Base-by-base conservation (phyloP, 2,888 invertebrate species). In the Drosophila greeni region DNA sequence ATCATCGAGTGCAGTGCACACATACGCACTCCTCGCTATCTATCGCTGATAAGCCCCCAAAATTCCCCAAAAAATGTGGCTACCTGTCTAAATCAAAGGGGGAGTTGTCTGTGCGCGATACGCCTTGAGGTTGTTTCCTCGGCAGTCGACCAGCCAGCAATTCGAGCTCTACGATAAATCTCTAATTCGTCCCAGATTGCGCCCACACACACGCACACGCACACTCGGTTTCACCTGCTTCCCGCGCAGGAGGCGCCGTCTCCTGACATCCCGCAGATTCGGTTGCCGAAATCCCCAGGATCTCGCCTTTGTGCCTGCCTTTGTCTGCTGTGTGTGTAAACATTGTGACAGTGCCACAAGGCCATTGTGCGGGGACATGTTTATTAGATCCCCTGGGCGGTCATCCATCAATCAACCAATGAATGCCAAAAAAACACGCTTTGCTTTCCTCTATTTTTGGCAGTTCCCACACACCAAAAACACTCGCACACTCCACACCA, bases 331-430 rank as follows among this genome's bases (percentile, higher is more conserved):
- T 76, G 73, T 66, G 67, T 61, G 62, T 70, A 84, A 79, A 82
- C 78, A 78, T 43, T 55, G 39, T 53, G 53, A 42, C 53, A 62
- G 29, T 34, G 55, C 37, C 39, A 42, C 49, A 65, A 69, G 62
- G 57, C 62, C 66, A 66, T 37, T 54, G 49, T 33, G 34, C 31
- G 45, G 55, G 33, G 75, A 83, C 84, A 81, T 78, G 73, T 81
- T 75, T 83, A 81, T 83, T 85, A 81, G 80, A 60, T 75, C 83
- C 75, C 80, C 73, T 23, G 77, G 77, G 81, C 70, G 56, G 16
- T 26, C 60, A 56, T 51, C 52, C 31, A 65, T 39, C 47, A 42
- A 53, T 36, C 53, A 34, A 24, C 12, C 29, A 20, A 29, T 31
- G 60, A 59, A 43, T 59, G 59, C 43, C 23, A 59, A 59, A 53